A percentile compares a stretch with the other conserved stretches of the same genome.
These are phyloP conservation scores for Ptilodon capucinus DNA, from an alignment of 2,888 invertebrate genomes.

Conservation along the genomic window DNA sequence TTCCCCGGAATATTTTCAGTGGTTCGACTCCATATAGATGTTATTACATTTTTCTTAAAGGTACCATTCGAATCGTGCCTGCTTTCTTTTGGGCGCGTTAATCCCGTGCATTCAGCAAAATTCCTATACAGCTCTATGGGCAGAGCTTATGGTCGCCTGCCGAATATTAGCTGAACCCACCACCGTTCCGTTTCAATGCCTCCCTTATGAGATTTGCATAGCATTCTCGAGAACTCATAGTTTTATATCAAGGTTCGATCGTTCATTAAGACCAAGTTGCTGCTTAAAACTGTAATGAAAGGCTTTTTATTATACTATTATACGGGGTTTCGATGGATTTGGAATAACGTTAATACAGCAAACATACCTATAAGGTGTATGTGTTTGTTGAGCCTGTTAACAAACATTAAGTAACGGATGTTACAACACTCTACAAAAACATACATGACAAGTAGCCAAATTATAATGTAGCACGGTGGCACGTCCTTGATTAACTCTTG, in stretches of 20 bases:
- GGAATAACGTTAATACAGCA: too few species aligned
- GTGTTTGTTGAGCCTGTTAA: too few species aligned
- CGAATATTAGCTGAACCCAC: conserved; percentile 34
- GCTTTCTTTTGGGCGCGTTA: conserved; percentile 34
- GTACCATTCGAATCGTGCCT: conserved; percentile 16
- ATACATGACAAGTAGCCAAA: not conserved
- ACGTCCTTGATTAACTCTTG: conserved; percentile 33
- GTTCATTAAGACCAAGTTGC: conserved; percentile 21
- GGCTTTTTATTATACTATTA: not conserved
- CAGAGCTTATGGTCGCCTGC: conserved; percentile 41
- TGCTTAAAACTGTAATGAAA: conserved; percentile 5
- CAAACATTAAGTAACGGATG: not conserved
- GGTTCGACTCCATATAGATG: conserved; percentile 12
- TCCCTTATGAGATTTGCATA: conserved; percentile 33
- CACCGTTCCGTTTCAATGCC: conserved; percentile 23
- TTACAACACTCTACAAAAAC: conserved; percentile 8
- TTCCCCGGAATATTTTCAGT: too few species aligned
- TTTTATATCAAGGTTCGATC: conserved; percentile 18
- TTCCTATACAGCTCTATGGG: conserved; percentile 32
- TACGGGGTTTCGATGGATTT: too few species aligned
- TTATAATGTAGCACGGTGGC: conserved; percentile 29
- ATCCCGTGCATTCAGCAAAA: conserved; percentile 46
- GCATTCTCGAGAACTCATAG: conserved; percentile 21
- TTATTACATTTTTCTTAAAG: conserved; percentile 26
- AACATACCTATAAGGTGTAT: too few species aligned